phyloP scores from a whole-genome alignment of 2,797 vertebrate species.

The Aulostomus chinensis region DNA sequence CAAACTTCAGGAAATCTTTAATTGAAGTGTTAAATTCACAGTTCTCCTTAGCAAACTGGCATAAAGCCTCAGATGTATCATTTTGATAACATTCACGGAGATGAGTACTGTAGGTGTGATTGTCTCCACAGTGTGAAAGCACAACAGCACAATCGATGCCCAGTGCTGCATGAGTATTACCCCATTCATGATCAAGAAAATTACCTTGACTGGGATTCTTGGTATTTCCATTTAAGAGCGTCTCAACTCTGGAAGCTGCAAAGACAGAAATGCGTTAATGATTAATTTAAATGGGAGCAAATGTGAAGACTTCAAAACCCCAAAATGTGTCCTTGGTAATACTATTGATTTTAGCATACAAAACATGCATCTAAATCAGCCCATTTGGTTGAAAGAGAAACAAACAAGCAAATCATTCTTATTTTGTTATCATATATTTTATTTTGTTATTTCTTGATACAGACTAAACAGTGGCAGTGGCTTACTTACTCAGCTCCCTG shows the following conservation, averaged over 20 bases:
- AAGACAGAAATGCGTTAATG: constrained; percentile 4
- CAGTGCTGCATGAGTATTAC: neutral
- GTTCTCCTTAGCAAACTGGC: neutral
- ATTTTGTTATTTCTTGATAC: too few relatives aligned
- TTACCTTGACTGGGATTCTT: constrained; percentile 46
- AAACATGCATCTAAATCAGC: neutral
- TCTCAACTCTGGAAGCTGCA: constrained; percentile 52
- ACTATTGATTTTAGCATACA: too few relatives aligned
- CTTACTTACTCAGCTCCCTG: constrained; percentile 79
- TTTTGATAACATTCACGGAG: constrained; percentile 6
- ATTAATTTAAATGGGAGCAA: neutral
- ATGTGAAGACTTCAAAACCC: neutral
- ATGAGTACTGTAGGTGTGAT: constrained; percentile 3
- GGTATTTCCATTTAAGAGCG: constrained; percentile 23
- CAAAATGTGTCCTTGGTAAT: too few relatives aligned
- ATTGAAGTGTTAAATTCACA: constrained; percentile 11
- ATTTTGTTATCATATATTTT: neutral
- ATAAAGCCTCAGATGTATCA: constrained; percentile 19
- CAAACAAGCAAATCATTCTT: neutral
- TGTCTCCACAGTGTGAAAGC: constrained; percentile 6
- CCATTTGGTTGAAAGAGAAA: too few relatives aligned
- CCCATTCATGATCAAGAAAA: constrained; percentile 4
- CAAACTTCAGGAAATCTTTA: constrained; percentile 8
- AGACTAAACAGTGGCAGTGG: neutral
- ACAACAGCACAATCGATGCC: constrained; percentile 4